Evolutionary conservation across 2,113 vertebrate species (phyloP).

Genomic region (Pelodiscus sinensis): DNA sequence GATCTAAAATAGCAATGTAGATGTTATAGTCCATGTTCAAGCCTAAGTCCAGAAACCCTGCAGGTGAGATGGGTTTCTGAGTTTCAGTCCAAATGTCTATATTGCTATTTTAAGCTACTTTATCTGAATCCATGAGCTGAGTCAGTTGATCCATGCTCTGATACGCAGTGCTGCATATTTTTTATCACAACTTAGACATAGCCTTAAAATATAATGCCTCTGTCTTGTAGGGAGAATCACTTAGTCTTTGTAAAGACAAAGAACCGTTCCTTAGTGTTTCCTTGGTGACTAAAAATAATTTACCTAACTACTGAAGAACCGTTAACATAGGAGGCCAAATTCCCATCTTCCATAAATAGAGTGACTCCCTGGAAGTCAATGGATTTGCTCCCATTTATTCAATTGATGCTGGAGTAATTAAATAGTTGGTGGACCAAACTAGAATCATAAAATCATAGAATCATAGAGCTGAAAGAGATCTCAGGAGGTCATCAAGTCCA

Average conservation of each 20-base stretch:
- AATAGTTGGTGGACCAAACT: background rate
- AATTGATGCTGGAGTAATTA: background rate
- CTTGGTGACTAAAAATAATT: background rate
- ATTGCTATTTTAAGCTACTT: background rate
- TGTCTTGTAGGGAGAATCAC: background rate
- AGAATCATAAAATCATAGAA: no score
- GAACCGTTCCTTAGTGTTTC: background rate
- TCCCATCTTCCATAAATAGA: background rate
- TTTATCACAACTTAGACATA: background rate
- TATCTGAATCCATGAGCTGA: background rate
- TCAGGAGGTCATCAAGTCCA: no score
- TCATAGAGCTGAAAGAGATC: no score
- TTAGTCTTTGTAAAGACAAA: background rate
- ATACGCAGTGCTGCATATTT: background rate
- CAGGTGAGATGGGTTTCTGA: background rate
- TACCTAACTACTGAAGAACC: background rate
- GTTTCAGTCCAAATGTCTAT: background rate
- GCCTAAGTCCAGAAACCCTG: background rate
- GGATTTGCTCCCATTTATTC: background rate
- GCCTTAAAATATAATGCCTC: background rate
- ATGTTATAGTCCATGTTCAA: background rate
- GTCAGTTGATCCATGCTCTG: background rate
- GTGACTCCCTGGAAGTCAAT: background rate
- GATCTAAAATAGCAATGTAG: background rate
- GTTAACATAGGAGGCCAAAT: background rate